phyloP scores from a whole-genome alignment of 37 sponge, comb jelly and placozoan species.

The Mnemiopsis leidyi region DNA sequence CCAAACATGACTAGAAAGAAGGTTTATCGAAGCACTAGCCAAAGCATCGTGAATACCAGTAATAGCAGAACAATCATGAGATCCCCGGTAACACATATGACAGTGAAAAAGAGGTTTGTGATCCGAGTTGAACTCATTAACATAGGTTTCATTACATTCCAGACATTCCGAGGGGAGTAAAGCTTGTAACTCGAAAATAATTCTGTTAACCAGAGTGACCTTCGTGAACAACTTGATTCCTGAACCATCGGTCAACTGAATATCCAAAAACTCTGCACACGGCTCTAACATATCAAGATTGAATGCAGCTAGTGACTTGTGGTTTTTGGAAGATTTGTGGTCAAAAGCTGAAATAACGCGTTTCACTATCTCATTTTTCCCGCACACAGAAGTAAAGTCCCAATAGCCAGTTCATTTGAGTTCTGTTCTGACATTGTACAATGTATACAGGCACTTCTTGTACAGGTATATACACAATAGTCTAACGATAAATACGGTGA shows the following conservation, averaged over 20 bases:
- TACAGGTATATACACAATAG: neutral
- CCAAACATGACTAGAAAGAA: neutral
- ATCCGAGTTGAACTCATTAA: neutral
- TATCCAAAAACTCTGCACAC: neutral
- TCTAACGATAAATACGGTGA: neutral
- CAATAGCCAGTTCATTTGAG: neutral
- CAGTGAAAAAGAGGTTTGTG: neutral
- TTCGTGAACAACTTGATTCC: neutral
- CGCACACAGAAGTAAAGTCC: neutral
- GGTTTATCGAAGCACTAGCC: neutral
- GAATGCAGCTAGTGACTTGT: neutral
- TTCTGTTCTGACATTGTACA: constrained; percentile 3
- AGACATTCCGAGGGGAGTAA: neutral
- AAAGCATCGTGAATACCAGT: neutral
- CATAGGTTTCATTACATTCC: neutral
- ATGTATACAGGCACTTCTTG: neutral
- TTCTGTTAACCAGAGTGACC: neutral
- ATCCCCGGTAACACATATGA: neutral
- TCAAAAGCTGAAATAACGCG: neutral
- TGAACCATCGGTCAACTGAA: neutral
- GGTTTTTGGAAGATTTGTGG: neutral
- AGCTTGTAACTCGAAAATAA: neutral
- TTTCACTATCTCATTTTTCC: constrained; percentile 2
- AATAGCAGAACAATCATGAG: constrained; percentile 3
- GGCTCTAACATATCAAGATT: constrained; percentile 3